Conservation (phyloP, 2,113 vertebrate genomes). For the Pavo muticus region DNA sequence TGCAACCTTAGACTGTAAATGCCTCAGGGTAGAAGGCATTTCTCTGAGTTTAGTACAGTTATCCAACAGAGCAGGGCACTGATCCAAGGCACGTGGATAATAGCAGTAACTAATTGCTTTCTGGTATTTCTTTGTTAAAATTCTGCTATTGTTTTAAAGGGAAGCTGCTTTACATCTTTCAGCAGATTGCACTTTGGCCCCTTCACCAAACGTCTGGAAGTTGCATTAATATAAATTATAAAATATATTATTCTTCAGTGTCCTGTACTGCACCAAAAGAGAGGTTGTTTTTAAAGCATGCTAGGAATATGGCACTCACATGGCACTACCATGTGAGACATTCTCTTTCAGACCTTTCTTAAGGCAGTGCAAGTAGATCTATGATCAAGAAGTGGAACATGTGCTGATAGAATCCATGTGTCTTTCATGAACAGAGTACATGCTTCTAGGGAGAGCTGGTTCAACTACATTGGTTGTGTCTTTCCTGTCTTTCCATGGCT, state of each 20-base stretch:
- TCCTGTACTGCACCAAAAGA: background rate
- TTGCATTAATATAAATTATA: background rate
- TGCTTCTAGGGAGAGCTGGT: background rate
- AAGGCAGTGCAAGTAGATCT: background rate
- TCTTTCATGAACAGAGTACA: background rate
- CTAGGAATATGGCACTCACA: background rate
- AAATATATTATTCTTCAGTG: background rate
- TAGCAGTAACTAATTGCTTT: background rate
- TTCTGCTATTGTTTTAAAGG: background rate
- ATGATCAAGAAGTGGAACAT: background rate
- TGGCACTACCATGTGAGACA: background rate
- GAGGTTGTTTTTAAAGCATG: background rate
- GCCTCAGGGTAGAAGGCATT: background rate
- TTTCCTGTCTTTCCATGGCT: background rate
- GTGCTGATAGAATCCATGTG: background rate
- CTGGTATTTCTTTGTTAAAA: background rate
- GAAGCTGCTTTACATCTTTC: background rate
- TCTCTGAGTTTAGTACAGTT: background rate
- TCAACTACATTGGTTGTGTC: background rate
- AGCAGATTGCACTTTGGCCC: background rate
- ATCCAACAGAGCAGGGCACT: background rate
- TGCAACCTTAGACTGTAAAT: background rate
- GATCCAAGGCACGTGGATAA: background rate
- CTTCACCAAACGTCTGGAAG: background rate
- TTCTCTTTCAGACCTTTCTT: constrained; percentile 1